Evolutionary conservation across 2,113 vertebrate genomes (phyloP).

Genomic region (Gymnobelideus leadbeateri): DNA sequence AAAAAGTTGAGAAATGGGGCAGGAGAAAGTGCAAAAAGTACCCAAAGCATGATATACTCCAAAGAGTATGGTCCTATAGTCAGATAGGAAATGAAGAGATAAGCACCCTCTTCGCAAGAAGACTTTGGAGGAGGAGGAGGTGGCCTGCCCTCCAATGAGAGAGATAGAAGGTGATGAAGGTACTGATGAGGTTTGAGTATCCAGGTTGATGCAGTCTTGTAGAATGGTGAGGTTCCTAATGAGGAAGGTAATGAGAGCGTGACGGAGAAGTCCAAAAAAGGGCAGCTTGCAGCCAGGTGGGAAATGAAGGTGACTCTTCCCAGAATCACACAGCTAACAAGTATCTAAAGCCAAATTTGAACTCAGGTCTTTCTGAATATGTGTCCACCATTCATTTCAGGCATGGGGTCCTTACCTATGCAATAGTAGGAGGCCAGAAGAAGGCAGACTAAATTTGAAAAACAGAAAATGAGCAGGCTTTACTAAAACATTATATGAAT

Average conservation of each 20-base stretch:
- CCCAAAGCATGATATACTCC: background rate
- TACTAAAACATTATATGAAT: background rate
- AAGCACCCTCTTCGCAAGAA: background rate
- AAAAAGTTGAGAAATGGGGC: background rate
- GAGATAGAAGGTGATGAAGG: background rate
- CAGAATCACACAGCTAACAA: background rate
- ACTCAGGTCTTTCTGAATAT: background rate
- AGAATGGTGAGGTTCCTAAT: background rate
- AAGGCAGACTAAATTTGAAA: background rate
- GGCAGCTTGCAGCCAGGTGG: background rate
- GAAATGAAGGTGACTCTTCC: background rate
- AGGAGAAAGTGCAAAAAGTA: background rate
- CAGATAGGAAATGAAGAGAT: background rate
- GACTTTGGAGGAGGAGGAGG: background rate
- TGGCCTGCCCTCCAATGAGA: background rate
- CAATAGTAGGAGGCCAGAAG: background rate
- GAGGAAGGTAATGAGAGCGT: background rate
- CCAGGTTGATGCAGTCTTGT: background rate
- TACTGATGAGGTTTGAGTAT: background rate
- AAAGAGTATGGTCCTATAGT: background rate
- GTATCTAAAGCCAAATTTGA: background rate
- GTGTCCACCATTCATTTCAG: background rate
- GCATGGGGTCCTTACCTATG: background rate
- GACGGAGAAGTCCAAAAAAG: background rate
- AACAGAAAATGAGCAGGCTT: background rate